Evolutionary conservation across 2,797 vertebrate species (phyloP).

Genomic region (Gymnopithys bicolor): DNA sequence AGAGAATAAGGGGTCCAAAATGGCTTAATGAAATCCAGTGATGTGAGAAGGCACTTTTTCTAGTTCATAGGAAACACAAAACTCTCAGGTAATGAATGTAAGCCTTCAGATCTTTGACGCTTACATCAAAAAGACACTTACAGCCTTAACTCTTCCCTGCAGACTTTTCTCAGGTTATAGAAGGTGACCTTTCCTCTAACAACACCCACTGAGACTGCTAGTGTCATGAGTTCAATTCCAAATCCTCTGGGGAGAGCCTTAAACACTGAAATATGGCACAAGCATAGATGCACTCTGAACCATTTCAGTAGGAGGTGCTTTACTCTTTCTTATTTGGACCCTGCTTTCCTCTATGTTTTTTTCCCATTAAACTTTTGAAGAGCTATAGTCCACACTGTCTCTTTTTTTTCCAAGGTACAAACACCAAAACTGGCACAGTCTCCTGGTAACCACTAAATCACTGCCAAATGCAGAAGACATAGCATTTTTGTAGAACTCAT

Average conservation of each 20-base stretch:
- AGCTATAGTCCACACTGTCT: background rate
- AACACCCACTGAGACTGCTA: background rate
- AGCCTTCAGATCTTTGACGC: background rate
- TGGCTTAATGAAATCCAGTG: background rate
- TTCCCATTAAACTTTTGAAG: background rate
- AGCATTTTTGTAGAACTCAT: background rate
- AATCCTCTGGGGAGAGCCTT: background rate
- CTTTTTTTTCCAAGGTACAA: background rate
- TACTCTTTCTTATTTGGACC: background rate
- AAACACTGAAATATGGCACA: background rate
- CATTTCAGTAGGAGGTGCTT: background rate
- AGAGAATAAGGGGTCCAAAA: background rate
- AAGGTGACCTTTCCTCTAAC: conserved; percentile 4
- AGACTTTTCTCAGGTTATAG: conserved; percentile 18
- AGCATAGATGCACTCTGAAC: background rate
- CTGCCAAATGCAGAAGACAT: background rate
- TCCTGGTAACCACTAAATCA: background rate
- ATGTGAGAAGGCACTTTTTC: background rate
- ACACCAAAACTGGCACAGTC: background rate
- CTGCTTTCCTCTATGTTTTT: background rate
- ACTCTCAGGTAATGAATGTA: background rate
- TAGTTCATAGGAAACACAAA: background rate
- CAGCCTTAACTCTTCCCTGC: conserved; percentile 1
- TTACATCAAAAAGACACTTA: conserved; percentile 13
- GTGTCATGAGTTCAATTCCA: conserved; percentile 2